Evolutionary conservation across 2,888 invertebrate species (phyloP), one percentile per base, ranked within the genome.

Genomic region (Drosophila birchii): DNA sequence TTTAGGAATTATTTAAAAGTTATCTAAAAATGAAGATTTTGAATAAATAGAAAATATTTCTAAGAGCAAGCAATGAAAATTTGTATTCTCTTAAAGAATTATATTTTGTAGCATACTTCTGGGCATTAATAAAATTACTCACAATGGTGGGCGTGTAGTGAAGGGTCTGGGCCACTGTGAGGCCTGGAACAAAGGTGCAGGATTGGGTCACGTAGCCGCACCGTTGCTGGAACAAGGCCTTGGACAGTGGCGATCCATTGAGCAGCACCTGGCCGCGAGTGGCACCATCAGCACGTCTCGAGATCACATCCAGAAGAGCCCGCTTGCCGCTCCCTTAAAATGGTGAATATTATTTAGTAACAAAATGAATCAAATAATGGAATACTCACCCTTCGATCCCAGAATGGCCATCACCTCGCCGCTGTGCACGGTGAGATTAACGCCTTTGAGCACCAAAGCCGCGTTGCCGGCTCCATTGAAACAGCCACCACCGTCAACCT

Each of bases 371-470:
- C 14, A 14, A n/a, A 14, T 11, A 29, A 1, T 0, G 34, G 8
- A 34, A n/a, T 29, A n/a, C n/a, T 2, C 1, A 95, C 98, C 98
- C 94, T 98, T 98, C 0, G 98, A 98, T 12, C 98, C 98, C 44
- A 98, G 93, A 67, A 98, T 95, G 38, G 98, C 98, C 89, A 98
- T 95, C 59, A 98, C 97, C 92, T 98, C 98, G 7, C 98, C 98
- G 55, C 97, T 97, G 90, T 97, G 96, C 0, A 98, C 97, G 75
- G 96, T 96, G 86, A 98, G 95, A 23, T 97, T 97, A 8, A 98
- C 97, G 93, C 98, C 98, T 92, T 98, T 97, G 16, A 98, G 94
- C 62, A 98, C 97, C 38, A 98, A 94, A 0, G 97, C 97, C 2
- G 96, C 96, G 89, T 96, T 96, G 62, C 96, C 95, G 32, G 95